A percentile compares a stretch with the other conserved stretches of the same genome.
Conservation (phyloP, 2,113 vertebrate species). For the Sander vitreus region DNA sequence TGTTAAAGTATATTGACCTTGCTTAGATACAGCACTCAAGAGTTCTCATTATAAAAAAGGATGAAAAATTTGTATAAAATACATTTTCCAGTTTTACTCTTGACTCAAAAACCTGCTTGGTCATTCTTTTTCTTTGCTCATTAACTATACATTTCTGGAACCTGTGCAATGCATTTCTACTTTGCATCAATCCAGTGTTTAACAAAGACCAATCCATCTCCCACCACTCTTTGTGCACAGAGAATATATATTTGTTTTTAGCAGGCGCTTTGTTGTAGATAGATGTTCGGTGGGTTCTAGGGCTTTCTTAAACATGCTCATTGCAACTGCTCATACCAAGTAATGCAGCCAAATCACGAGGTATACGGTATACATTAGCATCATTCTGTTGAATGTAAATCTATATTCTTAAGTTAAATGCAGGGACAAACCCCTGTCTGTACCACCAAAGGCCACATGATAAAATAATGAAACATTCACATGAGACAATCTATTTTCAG, state of each 20-base stretch:
- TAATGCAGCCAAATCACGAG: background rate
- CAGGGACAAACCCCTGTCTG: background rate
- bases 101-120: background rate
- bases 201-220: background rate
- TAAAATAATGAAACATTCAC: background rate
- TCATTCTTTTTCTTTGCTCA: background rate
- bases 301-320: background rate
- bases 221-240: background rate
- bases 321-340: background rate
- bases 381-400: background rate
- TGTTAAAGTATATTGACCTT: background rate
- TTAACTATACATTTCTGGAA: background rate
- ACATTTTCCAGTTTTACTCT: constrained; percentile 44
- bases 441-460: background rate
- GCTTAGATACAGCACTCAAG: constrained; percentile 38
- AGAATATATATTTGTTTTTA: background rate
- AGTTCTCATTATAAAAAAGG: background rate
- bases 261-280: background rate
- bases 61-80: constrained; percentile 34
- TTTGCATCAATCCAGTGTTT: constrained; percentile 36
- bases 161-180: background rate
- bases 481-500: background rate
- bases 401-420: background rate
- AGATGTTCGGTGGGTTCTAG: background rate
- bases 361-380: background rate